A percentile compares a stretch with the other conserved stretches of the same genome.
Conservation (phyloP, 1,140 invertebrate genomes). For the Papilio aristodemus region DNA sequence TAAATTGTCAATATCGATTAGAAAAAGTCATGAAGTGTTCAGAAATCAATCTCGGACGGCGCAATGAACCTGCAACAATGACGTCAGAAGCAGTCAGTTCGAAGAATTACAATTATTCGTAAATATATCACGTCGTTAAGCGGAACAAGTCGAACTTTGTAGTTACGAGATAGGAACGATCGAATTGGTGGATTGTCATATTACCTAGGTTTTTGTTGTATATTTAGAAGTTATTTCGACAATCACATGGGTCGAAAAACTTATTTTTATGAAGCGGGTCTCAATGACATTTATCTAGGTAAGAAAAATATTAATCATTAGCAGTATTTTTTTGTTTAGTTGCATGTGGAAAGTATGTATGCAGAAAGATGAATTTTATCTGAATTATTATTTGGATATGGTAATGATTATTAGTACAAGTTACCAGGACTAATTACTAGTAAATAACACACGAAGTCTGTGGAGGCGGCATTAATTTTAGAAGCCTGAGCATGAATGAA, state of each 20-base stretch:
- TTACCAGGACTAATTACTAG: not conserved
- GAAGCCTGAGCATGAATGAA: not conserved
- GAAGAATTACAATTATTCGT: not conserved
- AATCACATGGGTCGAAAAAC: not conserved
- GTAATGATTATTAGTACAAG: too few relatives aligned
- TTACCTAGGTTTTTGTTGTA: not conserved
- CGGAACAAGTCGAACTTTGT: not conserved
- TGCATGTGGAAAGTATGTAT: too few relatives aligned
- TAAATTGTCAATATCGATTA: not conserved
- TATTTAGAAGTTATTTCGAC: not conserved
- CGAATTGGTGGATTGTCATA: not conserved
- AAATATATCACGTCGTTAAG: not conserved
- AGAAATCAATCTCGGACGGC: not conserved
- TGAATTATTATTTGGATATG: too few relatives aligned
- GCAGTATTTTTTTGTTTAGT: constrained; percentile 1
- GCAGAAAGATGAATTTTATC: too few relatives aligned
- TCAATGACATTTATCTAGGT: not conserved
- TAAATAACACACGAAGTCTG: too few relatives aligned
- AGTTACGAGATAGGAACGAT: not conserved
- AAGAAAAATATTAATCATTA: not conserved
- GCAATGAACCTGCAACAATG: not conserved
- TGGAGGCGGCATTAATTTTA: too few relatives aligned
- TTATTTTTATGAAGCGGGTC: not conserved
- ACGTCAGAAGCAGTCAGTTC: not conserved
- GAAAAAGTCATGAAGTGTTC: not conserved